Percentiles rank a stretch among this genome's conserved stretches.
These are phyloP conservation scores for Eristalis arbustorum DNA, from an alignment of 2,888 invertebrate genomes.

Conservation along the genomic window DNA sequence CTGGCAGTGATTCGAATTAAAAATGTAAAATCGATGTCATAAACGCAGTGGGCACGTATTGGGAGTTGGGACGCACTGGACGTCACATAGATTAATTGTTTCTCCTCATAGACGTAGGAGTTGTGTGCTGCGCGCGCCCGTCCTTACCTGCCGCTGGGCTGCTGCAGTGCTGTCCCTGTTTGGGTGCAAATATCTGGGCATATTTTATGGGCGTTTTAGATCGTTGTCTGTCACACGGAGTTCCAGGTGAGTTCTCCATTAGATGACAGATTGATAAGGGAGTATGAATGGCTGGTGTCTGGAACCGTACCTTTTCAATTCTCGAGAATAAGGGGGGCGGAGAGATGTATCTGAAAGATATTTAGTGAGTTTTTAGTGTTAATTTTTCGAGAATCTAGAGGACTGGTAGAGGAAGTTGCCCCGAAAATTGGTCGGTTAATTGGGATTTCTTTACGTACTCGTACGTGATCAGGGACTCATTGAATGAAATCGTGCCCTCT, in stretches of 20 bases:
- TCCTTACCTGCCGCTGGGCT: constrained; percentile 27
- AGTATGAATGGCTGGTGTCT: constrained; percentile 42
- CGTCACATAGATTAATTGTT: constrained; percentile 62
- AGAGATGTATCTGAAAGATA: constrained; percentile 36
- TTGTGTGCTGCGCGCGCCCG: neutral
- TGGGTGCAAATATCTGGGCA: constrained; percentile 70
- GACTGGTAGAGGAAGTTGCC: constrained; percentile 48
- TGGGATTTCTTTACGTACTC: constrained; percentile 42
- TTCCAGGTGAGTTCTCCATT: constrained; percentile 62
- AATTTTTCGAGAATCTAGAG: constrained; percentile 50
- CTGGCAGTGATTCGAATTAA: constrained; percentile 60
- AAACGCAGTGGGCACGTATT: constrained; percentile 64
- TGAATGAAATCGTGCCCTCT: constrained; percentile 37
- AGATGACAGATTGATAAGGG: constrained; percentile 64
- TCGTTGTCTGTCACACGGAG: constrained; percentile 66
- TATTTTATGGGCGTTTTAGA: constrained; percentile 68
- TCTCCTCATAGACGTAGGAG: constrained; percentile 60
- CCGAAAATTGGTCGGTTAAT: constrained; percentile 48
- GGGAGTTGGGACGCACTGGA: constrained; percentile 62
- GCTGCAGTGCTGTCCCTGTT: neutral
- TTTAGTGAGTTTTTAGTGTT: constrained; percentile 54
- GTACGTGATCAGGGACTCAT: constrained; percentile 53
- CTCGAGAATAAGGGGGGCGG: constrained; percentile 34
- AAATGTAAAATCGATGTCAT: constrained; percentile 67
- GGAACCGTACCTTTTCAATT: constrained; percentile 54